phyloP scores from a whole-genome alignment of 1,140 invertebrate genomes.

The Hyles euphorbiae region DNA sequence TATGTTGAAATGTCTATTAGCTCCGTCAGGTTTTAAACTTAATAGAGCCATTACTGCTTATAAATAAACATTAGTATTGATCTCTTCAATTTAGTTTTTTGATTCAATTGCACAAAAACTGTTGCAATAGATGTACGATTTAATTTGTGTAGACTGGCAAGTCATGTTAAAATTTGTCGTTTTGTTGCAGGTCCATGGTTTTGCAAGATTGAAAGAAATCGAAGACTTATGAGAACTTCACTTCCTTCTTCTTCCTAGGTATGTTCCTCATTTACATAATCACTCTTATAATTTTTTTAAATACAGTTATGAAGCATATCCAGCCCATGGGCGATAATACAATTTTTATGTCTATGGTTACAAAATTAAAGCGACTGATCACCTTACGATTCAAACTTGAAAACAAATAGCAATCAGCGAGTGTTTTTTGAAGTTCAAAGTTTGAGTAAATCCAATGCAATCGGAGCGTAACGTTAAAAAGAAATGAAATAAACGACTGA shows the following conservation, averaged over 20 bases:
- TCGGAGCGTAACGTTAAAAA: slow-evolving; percentile 3
- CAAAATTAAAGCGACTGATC: neutral
- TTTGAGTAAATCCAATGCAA: slow-evolving; percentile 3
- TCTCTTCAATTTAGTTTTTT: no score
- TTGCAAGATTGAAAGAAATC: slow-evolving; percentile 9
- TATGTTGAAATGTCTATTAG: no score
- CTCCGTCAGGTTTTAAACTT: no score
- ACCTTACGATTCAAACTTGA: neutral
- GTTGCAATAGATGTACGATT: no score
- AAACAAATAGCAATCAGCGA: neutral
- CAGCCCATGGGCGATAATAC: no score
- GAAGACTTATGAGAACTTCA: slow-evolving; percentile 4
- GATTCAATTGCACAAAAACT: no score
- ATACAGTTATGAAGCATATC: no score
- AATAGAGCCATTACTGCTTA: no score
- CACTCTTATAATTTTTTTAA: no score
- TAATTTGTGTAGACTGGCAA: no score
- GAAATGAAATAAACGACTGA: neutral
- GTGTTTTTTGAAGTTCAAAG: slow-evolving; percentile 2
- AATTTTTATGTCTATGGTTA: no score
- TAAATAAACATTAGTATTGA: no score
- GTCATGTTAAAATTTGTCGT: neutral
- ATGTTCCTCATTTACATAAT: neutral
- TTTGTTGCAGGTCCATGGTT: slow-evolving; percentile 21
- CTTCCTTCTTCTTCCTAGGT: slow-evolving; percentile 20